Evolutionary conservation across 2,888 invertebrate species (phyloP), one percentile per base, ranked within the genome.

Genomic region (Cerastoderma edule): DNA sequence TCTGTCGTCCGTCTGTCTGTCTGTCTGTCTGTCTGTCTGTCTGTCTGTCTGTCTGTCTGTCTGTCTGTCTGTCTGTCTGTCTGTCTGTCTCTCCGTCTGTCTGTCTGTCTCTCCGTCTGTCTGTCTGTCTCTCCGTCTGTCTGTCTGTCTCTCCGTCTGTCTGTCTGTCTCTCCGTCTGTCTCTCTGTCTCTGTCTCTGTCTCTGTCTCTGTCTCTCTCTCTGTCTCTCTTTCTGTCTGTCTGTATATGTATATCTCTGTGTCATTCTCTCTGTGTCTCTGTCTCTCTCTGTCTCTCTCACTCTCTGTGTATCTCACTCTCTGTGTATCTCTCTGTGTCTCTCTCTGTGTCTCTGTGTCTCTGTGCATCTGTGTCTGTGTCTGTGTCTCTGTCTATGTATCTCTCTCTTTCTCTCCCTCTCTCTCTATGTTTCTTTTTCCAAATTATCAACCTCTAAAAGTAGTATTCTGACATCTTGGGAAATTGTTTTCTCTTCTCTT

Each of bases 81-180:
- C n/a, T 56, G 5, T 56, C 27, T 28, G 10, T 30, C 30, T 56
- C 10, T 56, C 10, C 8, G 4, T 24, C 10, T 28, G 5, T 56
- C 57, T 56, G 27, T 56, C 10, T 56, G 27, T 56, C 24, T 56
- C 28, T 56, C 57, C 28, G 27, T 56, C 57, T 56, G 10, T 56
- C 28, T 56, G 5, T 56, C 30, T 56, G 27, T 56, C 57, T 56
- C 28, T 56, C 57, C 28, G 27, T 27, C 28, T 56, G 10, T 56
- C 28, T 56, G 27, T 56, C 57, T 56, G 27, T 56, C 57, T 56
- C 57, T 56, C 10, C n/a, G 27, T 56, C 28, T 30, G 10, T 10
- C 28, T 56, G 28, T 56, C 30, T 56, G 10, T 56, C 57, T 56
- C 27, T 56, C 57, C 28, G n/a, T 56, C 57, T 56, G n/a, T 56